Percentiles rank a stretch among this genome's conserved stretches.
Conservation (phyloP, 2,797 vertebrate genomes). For the Chiloscyllium punctatum region DNA sequence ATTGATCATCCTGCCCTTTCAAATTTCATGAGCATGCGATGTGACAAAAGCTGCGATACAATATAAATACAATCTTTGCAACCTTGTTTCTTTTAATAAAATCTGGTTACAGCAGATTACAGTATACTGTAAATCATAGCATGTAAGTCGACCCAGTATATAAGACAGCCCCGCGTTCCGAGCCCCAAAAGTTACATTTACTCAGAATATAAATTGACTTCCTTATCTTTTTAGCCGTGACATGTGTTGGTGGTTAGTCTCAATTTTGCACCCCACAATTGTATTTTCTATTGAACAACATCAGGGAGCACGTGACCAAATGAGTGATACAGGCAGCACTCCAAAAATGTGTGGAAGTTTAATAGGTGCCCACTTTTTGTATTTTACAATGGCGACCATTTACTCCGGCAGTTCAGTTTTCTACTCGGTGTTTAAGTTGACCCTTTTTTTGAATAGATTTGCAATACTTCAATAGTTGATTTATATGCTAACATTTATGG, state of each 20-base stretch:
- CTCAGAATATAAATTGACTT: neutral
- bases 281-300: too few species aligned
- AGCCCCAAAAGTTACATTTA: neutral
- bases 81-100: slow-evolving; percentile 22
- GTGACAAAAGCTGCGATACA: slow-evolving; percentile 49
- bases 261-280: neutral
- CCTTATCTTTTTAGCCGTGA: neutral
- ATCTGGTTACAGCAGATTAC: slow-evolving; percentile 23
- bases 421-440: neutral
- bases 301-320: too few species aligned
- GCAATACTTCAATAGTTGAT: neutral
- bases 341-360: neutral
- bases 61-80: slow-evolving; percentile 43
- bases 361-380: neutral
- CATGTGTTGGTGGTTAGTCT: neutral
- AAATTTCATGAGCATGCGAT: slow-evolving; percentile 44
- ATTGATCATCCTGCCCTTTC: slow-evolving; percentile 57
- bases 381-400: neutral
- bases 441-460: neutral
- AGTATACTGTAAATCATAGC: neutral
- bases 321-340: neutral
- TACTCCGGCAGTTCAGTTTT: neutral
- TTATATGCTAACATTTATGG: neutral
- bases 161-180: neutral
- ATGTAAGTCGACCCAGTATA: neutral